phyloP scores from a whole-genome alignment of 2,888 invertebrate genomes.

The Ectropis crepuscularia region DNA sequence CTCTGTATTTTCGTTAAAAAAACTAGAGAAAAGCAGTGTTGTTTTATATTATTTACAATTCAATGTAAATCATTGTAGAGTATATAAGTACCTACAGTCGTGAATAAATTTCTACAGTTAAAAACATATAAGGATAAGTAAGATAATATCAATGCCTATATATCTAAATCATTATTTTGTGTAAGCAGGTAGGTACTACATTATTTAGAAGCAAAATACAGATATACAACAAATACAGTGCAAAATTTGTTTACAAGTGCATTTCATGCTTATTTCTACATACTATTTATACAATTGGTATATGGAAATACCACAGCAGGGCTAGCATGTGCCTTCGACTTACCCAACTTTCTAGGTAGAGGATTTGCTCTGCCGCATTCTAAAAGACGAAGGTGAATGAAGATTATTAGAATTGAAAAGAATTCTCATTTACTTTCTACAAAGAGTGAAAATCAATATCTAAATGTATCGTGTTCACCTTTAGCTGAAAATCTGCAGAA shows the following conservation, averaged over 20 bases:
- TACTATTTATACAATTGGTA: background rate
- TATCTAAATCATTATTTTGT: background rate
- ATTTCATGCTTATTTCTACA: conserved; percentile 3
- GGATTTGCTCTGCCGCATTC: conserved; percentile 83
- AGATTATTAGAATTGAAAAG: conserved; percentile 36
- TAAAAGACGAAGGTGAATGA: conserved; percentile 69
- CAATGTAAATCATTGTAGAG: no score
- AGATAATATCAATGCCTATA: no score
- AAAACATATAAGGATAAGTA: no score
- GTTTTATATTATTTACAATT: no score
- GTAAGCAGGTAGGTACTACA: background rate
- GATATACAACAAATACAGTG: background rate
- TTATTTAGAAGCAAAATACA: conserved; percentile 12
- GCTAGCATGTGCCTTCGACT: conserved; percentile 53
- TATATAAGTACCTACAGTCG: no score
- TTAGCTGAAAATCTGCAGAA: background rate
- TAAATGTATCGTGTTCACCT: background rate
- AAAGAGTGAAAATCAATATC: conserved; percentile 10
- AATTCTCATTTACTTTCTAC: conserved; percentile 25
- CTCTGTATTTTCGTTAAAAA: no score
- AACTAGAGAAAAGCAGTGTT: no score
- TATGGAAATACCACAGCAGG: conserved; percentile 6
- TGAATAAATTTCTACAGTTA: no score
- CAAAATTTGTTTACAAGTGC: conserved; percentile 12
- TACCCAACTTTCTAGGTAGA: conserved; percentile 81